Base-by-base conservation (phyloP, 2,113 vertebrate species). In the Chunga burmeisteri region DNA sequence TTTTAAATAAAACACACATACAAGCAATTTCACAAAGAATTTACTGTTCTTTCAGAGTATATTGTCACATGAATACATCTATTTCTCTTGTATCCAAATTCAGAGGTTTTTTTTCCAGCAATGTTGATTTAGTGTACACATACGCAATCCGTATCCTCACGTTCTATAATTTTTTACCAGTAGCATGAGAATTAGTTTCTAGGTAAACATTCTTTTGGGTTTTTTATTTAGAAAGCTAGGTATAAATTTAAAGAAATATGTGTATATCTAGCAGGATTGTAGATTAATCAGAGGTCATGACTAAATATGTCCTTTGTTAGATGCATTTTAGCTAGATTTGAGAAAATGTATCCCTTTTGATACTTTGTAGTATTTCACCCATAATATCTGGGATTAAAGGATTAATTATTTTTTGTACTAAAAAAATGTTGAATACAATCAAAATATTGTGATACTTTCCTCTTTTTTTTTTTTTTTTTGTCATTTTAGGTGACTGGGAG, bases 401-500 rank as follows among this genome's bases (percentile, higher is more conserved):
- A 38, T 38, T n/a, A 18, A 16, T 4, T 8, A 25, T 46, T 62
- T 42, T 38, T 38, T 26, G 3, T 21, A 63, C 13, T 53, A 71
- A 25, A 1, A 10, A 78, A 53, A 36, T 49, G 9, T 23, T 94
- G 44, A 81, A 52, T 29, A 15, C 1, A 2, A 61, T 61, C 9
- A 50, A 38, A 49, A 59, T 62, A 73, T 49, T 20, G 38, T 65
- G 8, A 8, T 78, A 34, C 34, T 36, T 49, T 36, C 22, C 21
- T 44, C 27, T 21, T 25, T 26, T 46, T 52, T 53, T n/a, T 25
- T 15, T 16, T 26, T 46, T 55, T 63, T 42, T 81, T 1, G 12
- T 42, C 11, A 53, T 21, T 84, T 50, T 40, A 98, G 98, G 98
- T 90, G 92, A 96, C 22, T 98, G 98, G 98, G 96, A 98, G 8